These are phyloP conservation scores for Cephalotes varians DNA, from an alignment of 2,888 invertebrate genomes.

Conservation along the genomic window DNA sequence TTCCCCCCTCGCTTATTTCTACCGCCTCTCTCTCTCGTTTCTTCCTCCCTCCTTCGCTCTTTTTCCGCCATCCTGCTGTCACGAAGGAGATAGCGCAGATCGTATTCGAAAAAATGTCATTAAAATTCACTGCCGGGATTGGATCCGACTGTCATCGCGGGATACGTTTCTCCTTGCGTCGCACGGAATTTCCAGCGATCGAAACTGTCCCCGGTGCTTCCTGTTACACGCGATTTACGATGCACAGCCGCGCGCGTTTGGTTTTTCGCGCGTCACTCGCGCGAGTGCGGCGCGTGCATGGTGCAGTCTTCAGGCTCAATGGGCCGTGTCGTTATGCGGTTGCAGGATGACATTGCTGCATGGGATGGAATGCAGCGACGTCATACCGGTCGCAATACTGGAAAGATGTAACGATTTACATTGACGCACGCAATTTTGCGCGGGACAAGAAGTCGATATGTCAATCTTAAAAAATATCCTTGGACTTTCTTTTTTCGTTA, in stretches of 20 bases:
- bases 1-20: constrained; percentile 14
- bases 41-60: constrained; percentile 1
- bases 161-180: background rate
- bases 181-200: constrained; percentile 17
- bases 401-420: constrained; percentile 16
- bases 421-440: constrained; percentile 12
- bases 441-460: background rate
- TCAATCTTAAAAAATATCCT: background rate
- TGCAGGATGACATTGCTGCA: constrained; percentile 60
- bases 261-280: constrained; percentile 49
- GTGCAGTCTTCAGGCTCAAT: constrained; percentile 63
- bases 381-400: constrained; percentile 28
- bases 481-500: no score
- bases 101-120: background rate
- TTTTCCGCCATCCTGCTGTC: background rate
- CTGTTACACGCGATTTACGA: constrained; percentile 40
- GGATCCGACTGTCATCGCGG: background rate
- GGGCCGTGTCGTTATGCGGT: constrained; percentile 70
- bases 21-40: background rate
- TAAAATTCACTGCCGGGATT: background rate
- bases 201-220: constrained; percentile 34
- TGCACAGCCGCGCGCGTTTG: constrained; percentile 4
- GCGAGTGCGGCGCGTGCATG: constrained; percentile 43
- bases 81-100: background rate
- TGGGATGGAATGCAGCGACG: constrained; percentile 63